Conservation (phyloP, 2,888 invertebrate species). For the Cheilosia impressa region DNA sequence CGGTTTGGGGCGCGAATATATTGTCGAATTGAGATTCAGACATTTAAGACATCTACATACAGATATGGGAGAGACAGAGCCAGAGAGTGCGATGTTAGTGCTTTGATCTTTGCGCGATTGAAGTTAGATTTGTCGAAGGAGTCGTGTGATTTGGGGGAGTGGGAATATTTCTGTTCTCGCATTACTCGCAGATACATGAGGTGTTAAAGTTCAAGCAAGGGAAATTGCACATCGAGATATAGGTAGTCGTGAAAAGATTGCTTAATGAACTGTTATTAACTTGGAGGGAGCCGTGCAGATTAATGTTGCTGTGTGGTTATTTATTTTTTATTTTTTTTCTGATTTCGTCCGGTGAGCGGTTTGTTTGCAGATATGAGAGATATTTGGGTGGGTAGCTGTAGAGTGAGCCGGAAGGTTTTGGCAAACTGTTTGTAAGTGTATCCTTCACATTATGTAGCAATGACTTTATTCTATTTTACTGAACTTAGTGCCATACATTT, state of each 20-base stretch:
- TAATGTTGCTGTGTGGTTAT: not conserved
- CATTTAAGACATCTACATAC: constrained; percentile 6
- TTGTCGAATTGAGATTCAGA: constrained; percentile 39
- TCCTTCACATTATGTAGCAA: too few relatives aligned
- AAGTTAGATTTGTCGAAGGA: constrained; percentile 33
- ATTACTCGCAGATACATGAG: constrained; percentile 27
- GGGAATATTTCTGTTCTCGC: constrained; percentile 24
- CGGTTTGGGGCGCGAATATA: constrained; percentile 12
- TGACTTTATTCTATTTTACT: too few relatives aligned
- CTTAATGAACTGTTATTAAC: constrained; percentile 48
- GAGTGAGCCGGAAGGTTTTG: too few relatives aligned
- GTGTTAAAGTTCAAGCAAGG: constrained; percentile 59
- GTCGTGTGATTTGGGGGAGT: constrained; percentile 45
- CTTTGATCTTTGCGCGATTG: constrained; percentile 60
- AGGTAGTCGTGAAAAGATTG: constrained; percentile 26
- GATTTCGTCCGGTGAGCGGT: not conserved
- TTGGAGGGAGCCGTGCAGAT: constrained; percentile 20
- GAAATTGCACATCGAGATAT: constrained; percentile 33
- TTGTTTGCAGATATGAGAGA: not conserved
- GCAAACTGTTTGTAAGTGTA: too few relatives aligned
- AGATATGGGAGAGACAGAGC: not conserved
- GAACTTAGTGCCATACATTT: too few relatives aligned
- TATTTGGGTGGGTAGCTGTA: not conserved
- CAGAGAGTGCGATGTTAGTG: constrained; percentile 16
- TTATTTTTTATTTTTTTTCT: not conserved